Base-by-base conservation (phyloP, 2,113 vertebrate species). In the Diadophis punctatus region DNA sequence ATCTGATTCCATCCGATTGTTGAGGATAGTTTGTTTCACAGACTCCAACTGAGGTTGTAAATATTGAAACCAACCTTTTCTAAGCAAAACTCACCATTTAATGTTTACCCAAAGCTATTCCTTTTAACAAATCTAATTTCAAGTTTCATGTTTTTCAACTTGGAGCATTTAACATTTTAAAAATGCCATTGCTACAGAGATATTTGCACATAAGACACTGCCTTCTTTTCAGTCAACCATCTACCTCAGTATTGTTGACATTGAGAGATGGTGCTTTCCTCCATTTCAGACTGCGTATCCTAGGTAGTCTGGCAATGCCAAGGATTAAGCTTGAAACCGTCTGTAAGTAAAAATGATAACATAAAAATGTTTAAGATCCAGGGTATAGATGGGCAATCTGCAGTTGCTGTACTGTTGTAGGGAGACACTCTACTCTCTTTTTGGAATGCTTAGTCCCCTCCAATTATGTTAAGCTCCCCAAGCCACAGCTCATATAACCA, bases 1-100 rank as follows among this genome's bases (percentile, higher is more conserved):
- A 39, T 95, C 93, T 87, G 90, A 63, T 63, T 63, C 60, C 60
- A 63, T 95, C 95, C 94, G 93, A 90, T 89, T 94, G 93, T 95
- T 94, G 93, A 96, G 95, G 94, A 95, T 63, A 88, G 90, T 90
- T 93, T 96, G 53, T 95, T 93, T 95, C 86, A 93, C 88, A 43
- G n/a, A 94, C 90, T 95, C 39, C 94, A 92, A 88, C 88, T 0
- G 3, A 94, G 90, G 80, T 85, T 95, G 92, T 51, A 74, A 95
- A 91, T 93, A 10, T 52, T 91, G 90, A 95, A 95, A 95, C 22
- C 87, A 90, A 95, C 94, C 8, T 80, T 80, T 80, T 92, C 88
- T 34, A 96, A 86, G 30, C 91, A 49, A 87, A 22, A 95, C 60
- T 93, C 89, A 68, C 43, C 92, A 93, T 96, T 93, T 95, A 90